Evolutionary conservation across 2,113 vertebrate genomes (phyloP).

Genomic region (Hemicordylus capensis): DNA sequence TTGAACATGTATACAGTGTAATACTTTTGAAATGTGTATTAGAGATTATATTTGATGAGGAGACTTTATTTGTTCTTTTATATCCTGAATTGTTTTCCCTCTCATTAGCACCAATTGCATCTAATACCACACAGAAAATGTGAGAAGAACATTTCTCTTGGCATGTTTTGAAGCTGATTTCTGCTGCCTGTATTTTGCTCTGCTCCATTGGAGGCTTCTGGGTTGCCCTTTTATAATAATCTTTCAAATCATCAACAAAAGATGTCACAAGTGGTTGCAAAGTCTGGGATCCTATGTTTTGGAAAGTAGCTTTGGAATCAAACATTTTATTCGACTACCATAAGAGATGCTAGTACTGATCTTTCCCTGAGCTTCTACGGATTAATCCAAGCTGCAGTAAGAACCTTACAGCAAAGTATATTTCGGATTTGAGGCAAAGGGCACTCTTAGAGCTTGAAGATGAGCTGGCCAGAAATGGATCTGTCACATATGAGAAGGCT

Average conservation of each 20-base stretch:
- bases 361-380: conserved; percentile 16
- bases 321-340: conserved; percentile 25
- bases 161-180: neutral
- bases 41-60: neutral
- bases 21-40: neutral
- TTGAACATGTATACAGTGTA: neutral
- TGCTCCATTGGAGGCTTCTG: neutral
- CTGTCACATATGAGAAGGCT: neutral
- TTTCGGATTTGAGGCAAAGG: neutral
- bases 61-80: neutral
- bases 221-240: neutral
- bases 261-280: conserved; percentile 8
- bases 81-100: neutral
- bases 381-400: conserved; percentile 41
- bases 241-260: neutral
- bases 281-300: conserved; percentile 31
- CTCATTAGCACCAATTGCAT: neutral
- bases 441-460: neutral
- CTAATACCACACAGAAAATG: neutral
- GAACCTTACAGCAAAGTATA: conserved; percentile 21
- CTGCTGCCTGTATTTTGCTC: neutral
- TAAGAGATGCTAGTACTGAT: conserved; percentile 15
- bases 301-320: conserved; percentile 19
- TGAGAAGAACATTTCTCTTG: neutral
- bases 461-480: neutral